Percentiles rank a stretch among this genome's conserved stretches.
These are phyloP conservation scores for Tauraco erythrolophus DNA, from an alignment of 2,113 vertebrate species.

Conservation along the genomic window DNA sequence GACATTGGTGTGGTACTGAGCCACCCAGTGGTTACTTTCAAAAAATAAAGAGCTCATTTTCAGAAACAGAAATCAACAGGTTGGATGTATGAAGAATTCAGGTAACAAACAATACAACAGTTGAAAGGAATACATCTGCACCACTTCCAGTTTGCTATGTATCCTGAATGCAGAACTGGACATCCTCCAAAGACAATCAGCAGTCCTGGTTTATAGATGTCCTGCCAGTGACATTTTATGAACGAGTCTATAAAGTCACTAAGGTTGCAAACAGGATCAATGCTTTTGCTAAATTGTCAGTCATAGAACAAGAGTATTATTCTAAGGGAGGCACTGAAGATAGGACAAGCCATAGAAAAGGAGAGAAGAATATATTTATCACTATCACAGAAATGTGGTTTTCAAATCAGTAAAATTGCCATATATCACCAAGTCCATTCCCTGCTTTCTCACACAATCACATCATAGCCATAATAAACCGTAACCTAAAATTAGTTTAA, in stretches of 20 bases:
- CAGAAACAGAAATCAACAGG: not conserved
- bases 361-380: not conserved
- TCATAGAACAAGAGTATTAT: not conserved
- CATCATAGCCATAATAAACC: not conserved
- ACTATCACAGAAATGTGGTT: not conserved
- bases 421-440: fast-evolving
- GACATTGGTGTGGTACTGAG: not conserved
- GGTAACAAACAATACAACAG: fast-evolving
- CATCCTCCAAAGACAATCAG: not conserved
- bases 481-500: not conserved
- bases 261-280: not conserved
- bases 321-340: not conserved
- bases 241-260: not conserved
- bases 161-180: not conserved
- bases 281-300: not conserved
- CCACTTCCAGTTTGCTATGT: not conserved
- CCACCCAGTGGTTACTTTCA: constrained; percentile 17
- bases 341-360: not conserved
- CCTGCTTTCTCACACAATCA: not conserved
- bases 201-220: not conserved
- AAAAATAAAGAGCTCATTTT: not conserved
- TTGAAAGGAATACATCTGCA: not conserved
- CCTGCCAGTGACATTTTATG: not conserved
- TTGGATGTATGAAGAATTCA: not conserved
- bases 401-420: not conserved